These are phyloP conservation scores for Nansenia antarctica DNA, from an alignment of 2,113 vertebrate species.

Conservation along the genomic window DNA sequence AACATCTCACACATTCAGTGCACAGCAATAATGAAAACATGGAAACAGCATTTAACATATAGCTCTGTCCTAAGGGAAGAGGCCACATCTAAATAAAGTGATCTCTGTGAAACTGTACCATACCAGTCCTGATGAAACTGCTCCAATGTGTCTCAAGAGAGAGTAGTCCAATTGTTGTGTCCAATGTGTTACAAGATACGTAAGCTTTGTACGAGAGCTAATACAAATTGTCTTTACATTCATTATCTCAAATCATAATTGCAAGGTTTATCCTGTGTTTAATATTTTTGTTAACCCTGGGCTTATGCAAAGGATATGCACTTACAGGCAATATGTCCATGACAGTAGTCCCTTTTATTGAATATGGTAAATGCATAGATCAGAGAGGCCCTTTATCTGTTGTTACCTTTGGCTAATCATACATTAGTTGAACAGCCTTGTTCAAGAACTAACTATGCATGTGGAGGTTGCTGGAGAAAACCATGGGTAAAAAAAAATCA, in stretches of 20 bases:
- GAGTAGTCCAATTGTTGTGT: not conserved
- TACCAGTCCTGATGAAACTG: not conserved
- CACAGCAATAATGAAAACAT: not conserved
- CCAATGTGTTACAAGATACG: not conserved
- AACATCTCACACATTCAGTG: too few species aligned
- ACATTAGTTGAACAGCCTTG: not conserved
- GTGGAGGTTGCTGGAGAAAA: not conserved
- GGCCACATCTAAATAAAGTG: too few species aligned
- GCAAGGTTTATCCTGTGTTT: not conserved
- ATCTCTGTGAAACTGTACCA: not conserved
- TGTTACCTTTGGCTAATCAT: not conserved
- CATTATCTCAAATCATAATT: not conserved
- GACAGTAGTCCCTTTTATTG: not conserved
- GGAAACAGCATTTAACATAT: not conserved
- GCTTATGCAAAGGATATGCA: too few species aligned
- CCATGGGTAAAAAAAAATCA: too few species aligned
- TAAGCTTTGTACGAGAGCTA: not conserved
- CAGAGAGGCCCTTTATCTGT: not conserved
- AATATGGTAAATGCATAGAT: not conserved
- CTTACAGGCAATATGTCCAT: not conserved
- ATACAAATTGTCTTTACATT: not conserved
- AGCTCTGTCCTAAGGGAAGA: too few species aligned
- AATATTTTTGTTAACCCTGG: not conserved
- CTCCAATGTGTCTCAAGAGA: too few species aligned
- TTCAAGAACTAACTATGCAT: not conserved